A percentile compares a stretch with the other conserved stretches of the same genome.
These are phyloP conservation scores for Phoxinus phoxinus DNA, from an alignment of 2,113 vertebrate genomes.

Conservation along the genomic window DNA sequence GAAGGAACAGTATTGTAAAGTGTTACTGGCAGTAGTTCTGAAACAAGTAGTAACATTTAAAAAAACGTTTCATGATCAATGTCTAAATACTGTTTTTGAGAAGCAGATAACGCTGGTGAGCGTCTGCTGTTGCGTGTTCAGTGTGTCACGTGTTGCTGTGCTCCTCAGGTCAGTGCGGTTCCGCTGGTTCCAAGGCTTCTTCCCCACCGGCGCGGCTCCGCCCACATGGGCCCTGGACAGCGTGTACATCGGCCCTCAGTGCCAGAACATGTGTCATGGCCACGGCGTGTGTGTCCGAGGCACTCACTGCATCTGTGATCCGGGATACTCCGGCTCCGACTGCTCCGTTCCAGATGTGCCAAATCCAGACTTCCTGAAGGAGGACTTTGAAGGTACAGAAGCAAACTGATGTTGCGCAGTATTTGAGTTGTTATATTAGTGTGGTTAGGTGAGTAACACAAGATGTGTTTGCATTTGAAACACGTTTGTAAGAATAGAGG, in stretches of 20 bases:
- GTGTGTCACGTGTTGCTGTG: not conserved
- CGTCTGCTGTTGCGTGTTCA: not conserved
- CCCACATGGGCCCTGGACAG: constrained; percentile 97
- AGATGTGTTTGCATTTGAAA: no score
- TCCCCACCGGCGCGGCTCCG: constrained; percentile 82
- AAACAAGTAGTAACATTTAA: no score
- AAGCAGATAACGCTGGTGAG: no score
- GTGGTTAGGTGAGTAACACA: no score
- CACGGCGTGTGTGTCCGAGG: constrained; percentile 91
- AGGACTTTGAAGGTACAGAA: constrained; percentile 95
- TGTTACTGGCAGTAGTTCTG: no score
- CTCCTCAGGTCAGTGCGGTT: constrained; percentile 88
- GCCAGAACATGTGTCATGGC: constrained; percentile 95
- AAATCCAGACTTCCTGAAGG: constrained; percentile 95
- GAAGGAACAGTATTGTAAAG: no score
- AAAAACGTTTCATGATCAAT: no score
- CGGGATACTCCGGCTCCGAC: constrained; percentile 87
- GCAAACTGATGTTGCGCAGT: constrained; percentile 26
- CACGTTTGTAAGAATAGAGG: no score
- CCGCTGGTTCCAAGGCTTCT: constrained; percentile 98
- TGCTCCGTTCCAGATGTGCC: constrained; percentile 89
- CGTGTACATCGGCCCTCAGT: constrained; percentile 93
- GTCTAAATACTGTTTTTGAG: no score
- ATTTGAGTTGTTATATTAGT: not conserved
- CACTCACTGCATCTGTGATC: constrained; percentile 89